Evolutionary conservation across 2,888 invertebrate genomes (phyloP).

Genomic region (Diadegma fenestrale): DNA sequence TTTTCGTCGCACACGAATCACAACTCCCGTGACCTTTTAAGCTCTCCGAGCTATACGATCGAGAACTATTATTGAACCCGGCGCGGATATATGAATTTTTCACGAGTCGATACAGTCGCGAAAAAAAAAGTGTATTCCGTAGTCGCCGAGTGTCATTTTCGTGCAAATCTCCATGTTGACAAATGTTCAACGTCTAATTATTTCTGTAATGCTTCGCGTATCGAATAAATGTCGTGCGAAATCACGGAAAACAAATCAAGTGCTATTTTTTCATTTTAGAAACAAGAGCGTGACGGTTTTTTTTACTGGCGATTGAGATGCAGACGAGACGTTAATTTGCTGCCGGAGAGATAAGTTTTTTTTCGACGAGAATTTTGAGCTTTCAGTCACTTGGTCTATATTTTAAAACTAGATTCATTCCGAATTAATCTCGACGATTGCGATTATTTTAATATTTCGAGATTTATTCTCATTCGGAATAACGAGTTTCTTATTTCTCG

Average conservation of each 20-base stretch:
- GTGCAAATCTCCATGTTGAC: neutral
- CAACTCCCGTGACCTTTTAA: constrained; percentile 5
- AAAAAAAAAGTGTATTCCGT: neutral
- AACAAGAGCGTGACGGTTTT: neutral
- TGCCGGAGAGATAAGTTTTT: neutral
- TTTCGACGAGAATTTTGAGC: neutral
- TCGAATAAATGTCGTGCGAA: neutral
- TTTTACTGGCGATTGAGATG: neutral
- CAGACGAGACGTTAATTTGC: neutral
- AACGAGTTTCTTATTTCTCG: neutral
- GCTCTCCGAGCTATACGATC: neutral
- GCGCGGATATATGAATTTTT: neutral
- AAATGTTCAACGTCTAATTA: neutral
- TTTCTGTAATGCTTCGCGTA: neutral
- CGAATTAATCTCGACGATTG: neutral
- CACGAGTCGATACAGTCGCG: neutral
- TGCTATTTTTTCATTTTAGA: neutral
- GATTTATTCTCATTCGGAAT: neutral
- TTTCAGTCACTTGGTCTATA: too few species aligned
- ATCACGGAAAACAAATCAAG: neutral
- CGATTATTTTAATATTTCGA: neutral
- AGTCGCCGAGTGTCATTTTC: neutral
- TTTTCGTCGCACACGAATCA: neutral
- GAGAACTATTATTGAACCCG: neutral
- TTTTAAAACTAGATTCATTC: neutral